Base-by-base conservation (phyloP, 2,113 vertebrate species). In the Orcinus orca region DNA sequence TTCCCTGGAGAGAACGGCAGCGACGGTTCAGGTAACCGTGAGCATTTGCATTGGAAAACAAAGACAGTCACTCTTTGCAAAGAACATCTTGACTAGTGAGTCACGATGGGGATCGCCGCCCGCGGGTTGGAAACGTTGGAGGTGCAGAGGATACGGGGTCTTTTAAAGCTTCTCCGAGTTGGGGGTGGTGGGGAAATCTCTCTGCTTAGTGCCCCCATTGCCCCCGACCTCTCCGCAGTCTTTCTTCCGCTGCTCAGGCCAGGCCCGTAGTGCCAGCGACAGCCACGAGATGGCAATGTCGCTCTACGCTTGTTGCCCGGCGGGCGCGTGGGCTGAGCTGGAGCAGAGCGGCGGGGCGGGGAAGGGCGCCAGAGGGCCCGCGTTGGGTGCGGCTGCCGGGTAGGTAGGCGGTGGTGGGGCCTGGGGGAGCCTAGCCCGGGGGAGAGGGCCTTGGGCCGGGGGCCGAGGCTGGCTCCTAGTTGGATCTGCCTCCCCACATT, bases 281-380 rank as follows among this genome's bases (percentile, higher is more conserved):
- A 5, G 88, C 86, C 98, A 55, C 96, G 33, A 97, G 98, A 97
- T 98, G 98, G 98, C 93, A 91, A 23, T 93, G 94, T 97, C 82
- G 97, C 96, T 96, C 98, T 95, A 98, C 38, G 73, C 36, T 65
- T 10, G 33, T 2, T 2, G 80, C n/a, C 29, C 8, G 18, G 60
- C 1, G 5, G 20, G 36, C 21, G 36, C 63, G 67, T 29, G 96
- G 93, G 85, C 77, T 1, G 93, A 4, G 74, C 20, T 1, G 26
- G 4, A 8, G 80, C 41, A 1, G 70, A n/a, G 9, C 4, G 21
- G 84, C 53, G 82, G 55, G 87, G 79, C 26, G 23, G 95, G 68
- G 73, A 47, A 47, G 36, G 41, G 79, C 47, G 21, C 11, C 15
- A 14, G 63, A 12, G 65, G 65, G n/a, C 21, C 62, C 6, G 60